phyloP scores from a whole-genome alignment of 2,113 vertebrate genomes.

The Halcyon malimbica region DNA sequence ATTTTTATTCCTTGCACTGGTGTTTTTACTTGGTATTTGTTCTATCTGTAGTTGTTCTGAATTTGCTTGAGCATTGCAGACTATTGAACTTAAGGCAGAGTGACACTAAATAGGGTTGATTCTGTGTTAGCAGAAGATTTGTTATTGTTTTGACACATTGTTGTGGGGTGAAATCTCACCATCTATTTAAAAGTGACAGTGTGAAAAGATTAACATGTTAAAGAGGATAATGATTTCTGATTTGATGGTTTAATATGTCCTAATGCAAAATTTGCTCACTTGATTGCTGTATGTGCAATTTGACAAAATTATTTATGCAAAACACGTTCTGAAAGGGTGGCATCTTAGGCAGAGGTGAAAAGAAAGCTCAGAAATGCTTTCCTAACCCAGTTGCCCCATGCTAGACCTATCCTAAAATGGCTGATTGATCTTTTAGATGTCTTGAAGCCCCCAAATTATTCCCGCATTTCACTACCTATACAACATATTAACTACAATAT shows the following conservation, averaged over 20 bases:
- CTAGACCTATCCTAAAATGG: neutral
- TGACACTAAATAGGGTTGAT: neutral
- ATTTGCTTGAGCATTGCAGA: neutral
- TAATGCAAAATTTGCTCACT: neutral
- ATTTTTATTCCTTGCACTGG: neutral
- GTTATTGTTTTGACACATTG: neutral
- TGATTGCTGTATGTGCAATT: neutral
- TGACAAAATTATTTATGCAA: neutral
- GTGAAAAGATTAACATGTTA: neutral
- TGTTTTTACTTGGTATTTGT: slow-evolving; percentile 16
- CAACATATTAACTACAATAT: neutral
- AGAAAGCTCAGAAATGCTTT: neutral
- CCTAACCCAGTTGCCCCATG: neutral
- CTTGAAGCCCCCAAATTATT: neutral
- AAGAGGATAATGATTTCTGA: neutral
- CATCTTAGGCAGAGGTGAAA: neutral
- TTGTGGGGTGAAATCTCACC: neutral
- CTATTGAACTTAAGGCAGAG: neutral
- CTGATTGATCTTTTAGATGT: neutral
- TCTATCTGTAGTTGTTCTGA: neutral
- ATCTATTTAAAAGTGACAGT: neutral
- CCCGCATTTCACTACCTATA: neutral
- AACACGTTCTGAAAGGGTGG: neutral
- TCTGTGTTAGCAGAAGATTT: neutral
- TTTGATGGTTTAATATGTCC: neutral